These are phyloP conservation scores for Meandrina meandrites DNA, from an alignment of 92 coral and sea anemone species.

Conservation along the genomic window DNA sequence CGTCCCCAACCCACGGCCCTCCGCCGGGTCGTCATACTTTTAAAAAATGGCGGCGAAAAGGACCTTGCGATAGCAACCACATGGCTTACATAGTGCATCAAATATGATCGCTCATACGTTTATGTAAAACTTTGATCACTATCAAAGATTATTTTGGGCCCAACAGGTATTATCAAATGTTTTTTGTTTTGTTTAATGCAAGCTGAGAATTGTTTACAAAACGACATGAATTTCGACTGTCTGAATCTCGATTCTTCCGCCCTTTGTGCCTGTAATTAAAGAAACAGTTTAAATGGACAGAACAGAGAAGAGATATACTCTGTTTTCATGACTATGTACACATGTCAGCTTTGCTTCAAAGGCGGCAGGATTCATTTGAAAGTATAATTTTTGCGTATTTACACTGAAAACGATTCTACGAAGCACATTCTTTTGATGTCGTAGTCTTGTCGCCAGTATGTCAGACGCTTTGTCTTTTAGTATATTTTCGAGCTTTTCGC, in stretches of 20 bases:
- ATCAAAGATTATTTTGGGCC: conserved; percentile 21
- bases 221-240: not conserved
- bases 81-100: conserved; percentile 15
- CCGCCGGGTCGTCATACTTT: too few relatives aligned
- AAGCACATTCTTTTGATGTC: not conserved
- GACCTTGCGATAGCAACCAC: not conserved
- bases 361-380: conserved; percentile 19
- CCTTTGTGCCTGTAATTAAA: not conserved
- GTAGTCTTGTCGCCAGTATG: not conserved
- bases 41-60: not conserved
- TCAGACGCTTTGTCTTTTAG: conserved; percentile 14
- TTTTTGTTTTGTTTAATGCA: not conserved
- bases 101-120: not conserved
- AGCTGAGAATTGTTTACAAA: not conserved
- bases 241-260: not conserved
- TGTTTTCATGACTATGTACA: conserved; percentile 9
- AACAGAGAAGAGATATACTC: not conserved
- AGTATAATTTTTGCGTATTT: conserved; percentile 1
- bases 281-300: not conserved
- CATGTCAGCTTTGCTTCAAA: conserved; percentile 1
- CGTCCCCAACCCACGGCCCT: too few relatives aligned
- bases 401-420: not conserved
- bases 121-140: conserved; percentile 1
- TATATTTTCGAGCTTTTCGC: not conserved
- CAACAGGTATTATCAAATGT: not conserved